These are phyloP conservation scores for Scyliorhinus canicula DNA, from an alignment of 2,797 vertebrate species.

Conservation along the genomic window DNA sequence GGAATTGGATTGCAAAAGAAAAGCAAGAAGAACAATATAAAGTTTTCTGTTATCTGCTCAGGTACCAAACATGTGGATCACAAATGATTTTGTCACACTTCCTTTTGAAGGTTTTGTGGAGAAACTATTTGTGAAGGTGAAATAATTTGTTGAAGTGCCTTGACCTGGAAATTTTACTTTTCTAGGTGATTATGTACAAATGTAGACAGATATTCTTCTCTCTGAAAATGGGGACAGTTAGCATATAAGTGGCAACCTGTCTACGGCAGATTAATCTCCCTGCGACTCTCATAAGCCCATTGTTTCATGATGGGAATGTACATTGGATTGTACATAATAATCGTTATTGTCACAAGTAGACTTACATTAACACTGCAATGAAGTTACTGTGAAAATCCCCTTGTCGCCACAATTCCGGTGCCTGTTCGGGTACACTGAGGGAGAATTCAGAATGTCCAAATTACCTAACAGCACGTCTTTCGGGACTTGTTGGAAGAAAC, in stretches of 20 bases:
- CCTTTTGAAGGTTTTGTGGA: neutral
- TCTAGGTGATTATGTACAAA: neutral
- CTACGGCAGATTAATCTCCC: neutral
- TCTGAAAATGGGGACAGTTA: neutral
- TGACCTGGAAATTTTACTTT: neutral
- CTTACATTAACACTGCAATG: too few relatives aligned
- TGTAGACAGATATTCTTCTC: neutral
- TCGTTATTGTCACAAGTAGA: too few relatives aligned
- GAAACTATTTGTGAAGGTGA: neutral
- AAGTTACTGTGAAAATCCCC: too few relatives aligned
- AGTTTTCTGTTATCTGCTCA: neutral
- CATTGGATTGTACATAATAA: neutral
- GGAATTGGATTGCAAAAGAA: neutral
- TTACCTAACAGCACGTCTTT: too few relatives aligned
- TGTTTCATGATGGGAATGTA: neutral
- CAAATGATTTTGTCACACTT: neutral
- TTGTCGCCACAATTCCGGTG: too few relatives aligned
- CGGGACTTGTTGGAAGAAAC: too few relatives aligned
- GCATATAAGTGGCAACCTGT: neutral
- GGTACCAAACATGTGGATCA: neutral
- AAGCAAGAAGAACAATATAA: neutral
- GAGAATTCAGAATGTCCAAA: too few relatives aligned
- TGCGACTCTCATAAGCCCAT: neutral
- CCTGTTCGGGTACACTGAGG: too few relatives aligned
- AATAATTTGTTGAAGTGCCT: neutral